Evolutionary conservation across 1,140 invertebrate species (phyloP).

Genomic region (Pararge aegeria): DNA sequence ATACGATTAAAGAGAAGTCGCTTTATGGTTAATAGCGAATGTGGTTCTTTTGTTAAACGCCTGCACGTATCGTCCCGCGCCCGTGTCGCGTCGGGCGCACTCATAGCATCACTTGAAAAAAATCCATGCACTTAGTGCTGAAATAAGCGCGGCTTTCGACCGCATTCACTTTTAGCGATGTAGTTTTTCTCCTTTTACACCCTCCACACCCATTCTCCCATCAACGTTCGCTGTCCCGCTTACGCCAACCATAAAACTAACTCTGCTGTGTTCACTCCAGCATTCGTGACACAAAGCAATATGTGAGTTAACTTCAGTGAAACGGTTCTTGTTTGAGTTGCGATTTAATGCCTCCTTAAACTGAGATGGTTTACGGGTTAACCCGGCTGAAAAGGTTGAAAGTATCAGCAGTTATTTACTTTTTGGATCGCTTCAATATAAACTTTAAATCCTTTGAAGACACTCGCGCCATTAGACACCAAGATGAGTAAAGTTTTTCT

Average conservation of each 20-base stretch:
- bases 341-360: slow-evolving; percentile 79
- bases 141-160: slow-evolving; percentile 78
- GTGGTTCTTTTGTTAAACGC: slow-evolving; percentile 23
- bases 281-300: slow-evolving; percentile 79
- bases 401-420: slow-evolving; percentile 69
- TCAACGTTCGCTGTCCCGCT: slow-evolving; percentile 58
- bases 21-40: slow-evolving; percentile 21
- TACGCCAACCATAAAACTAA: slow-evolving; percentile 46
- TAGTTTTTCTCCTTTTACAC: slow-evolving; percentile 78
- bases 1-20: slow-evolving; percentile 13
- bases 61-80: slow-evolving; percentile 19
- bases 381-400: slow-evolving; percentile 71
- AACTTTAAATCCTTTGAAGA: slow-evolving; percentile 63
- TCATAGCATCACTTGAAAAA: slow-evolving; percentile 72
- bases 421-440: slow-evolving; percentile 69
- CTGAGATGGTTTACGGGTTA: slow-evolving; percentile 78
- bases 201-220: slow-evolving; percentile 70
- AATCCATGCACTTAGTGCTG: slow-evolving; percentile 77
- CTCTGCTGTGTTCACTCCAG: slow-evolving; percentile 63
- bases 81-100: slow-evolving; percentile 38
- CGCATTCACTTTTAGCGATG: slow-evolving; percentile 79
- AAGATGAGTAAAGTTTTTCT: slow-evolving; percentile 36
- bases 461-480: slow-evolving; percentile 40
- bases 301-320: slow-evolving; percentile 77
- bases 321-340: slow-evolving; percentile 79